These are phyloP conservation scores for Cervus canadensis DNA, from an alignment of 2,113 vertebrate species.

Conservation along the genomic window DNA sequence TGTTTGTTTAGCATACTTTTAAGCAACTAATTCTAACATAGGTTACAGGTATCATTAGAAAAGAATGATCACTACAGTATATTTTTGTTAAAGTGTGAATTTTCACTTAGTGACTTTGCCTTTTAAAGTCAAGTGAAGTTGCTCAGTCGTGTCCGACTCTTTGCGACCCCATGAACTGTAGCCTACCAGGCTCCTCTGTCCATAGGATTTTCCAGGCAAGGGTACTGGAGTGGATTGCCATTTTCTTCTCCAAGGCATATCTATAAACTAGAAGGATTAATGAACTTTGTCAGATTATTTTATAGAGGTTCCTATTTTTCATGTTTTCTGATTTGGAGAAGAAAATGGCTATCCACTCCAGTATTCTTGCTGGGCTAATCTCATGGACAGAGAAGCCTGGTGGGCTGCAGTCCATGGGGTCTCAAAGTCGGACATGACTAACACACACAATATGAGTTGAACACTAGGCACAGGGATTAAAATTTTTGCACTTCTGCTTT, in stretches of 20 bases:
- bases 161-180: too few relatives aligned
- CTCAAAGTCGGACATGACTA: neutral
- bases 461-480: neutral
- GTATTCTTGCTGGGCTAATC: neutral
- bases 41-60: neutral
- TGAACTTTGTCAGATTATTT: neutral
- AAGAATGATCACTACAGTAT: neutral
- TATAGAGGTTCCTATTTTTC: neutral
- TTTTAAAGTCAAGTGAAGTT: neutral
- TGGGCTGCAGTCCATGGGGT: neutral
- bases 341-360: neutral
- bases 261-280: neutral
- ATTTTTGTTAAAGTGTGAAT: neutral
- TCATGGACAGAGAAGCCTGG: neutral
- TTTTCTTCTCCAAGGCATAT: neutral
- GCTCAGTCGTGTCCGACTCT: too few relatives aligned
- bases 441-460: neutral
- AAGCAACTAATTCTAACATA: neutral
- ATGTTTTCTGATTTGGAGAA: neutral
- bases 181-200: too few relatives aligned
- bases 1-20: neutral
- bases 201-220: too few relatives aligned
- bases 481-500: neutral
- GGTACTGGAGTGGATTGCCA: too few relatives aligned
- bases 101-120: neutral